Conservation (phyloP, 2,888 invertebrate genomes). For the Ophonus ardosiacus region DNA sequence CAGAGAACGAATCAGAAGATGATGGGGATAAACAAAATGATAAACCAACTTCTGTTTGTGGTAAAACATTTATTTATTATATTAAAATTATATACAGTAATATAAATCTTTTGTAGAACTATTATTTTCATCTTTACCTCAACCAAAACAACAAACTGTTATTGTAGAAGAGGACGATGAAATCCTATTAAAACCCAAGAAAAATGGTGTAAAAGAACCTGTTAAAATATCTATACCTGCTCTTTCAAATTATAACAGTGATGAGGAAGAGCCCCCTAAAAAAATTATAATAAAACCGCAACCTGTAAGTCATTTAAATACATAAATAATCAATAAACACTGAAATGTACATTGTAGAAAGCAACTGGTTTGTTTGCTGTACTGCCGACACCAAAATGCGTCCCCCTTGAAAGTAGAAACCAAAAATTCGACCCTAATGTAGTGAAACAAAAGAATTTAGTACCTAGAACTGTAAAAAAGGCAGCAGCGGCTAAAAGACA, state of each 20-base stretch:
- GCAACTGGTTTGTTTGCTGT: constrained; percentile 83
- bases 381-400: constrained; percentile 83
- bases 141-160: constrained; percentile 73
- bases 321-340: constrained; percentile 65
- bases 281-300: constrained; percentile 76
- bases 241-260: constrained; percentile 81
- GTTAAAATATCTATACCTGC: constrained; percentile 85
- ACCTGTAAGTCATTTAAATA: neutral
- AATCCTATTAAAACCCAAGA: constrained; percentile 76
- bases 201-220: constrained; percentile 68
- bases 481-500: constrained; percentile 67
- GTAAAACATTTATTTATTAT: constrained; percentile 15
- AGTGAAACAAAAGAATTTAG: constrained; percentile 75
- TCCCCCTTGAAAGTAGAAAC: constrained; percentile 69
- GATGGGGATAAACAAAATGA: constrained; percentile 70
- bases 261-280: constrained; percentile 76
- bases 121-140: constrained; percentile 74
- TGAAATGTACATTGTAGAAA: constrained; percentile 75
- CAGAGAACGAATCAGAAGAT: constrained; percentile 73
- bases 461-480: constrained; percentile 70
- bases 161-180: constrained; percentile 81
- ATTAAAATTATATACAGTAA: neutral
- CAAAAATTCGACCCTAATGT: constrained; percentile 76
- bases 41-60: constrained; percentile 12
- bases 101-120: constrained; percentile 20